These are phyloP conservation scores for Meloidogyne exigua DNA, from an alignment of 1,140 invertebrate genomes.

Conservation along the genomic window DNA sequence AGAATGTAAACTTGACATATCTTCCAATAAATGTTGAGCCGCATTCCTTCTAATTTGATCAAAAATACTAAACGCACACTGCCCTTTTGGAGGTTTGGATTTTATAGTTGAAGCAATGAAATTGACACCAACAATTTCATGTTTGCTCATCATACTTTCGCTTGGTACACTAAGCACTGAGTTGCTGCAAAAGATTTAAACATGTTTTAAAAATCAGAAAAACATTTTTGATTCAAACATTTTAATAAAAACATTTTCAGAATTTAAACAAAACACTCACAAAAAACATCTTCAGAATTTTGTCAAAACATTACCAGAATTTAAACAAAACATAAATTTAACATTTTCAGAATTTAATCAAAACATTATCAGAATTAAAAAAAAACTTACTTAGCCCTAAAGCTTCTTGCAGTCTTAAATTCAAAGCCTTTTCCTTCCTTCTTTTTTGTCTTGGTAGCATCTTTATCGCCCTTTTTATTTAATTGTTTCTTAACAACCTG, in stretches of 20 bases:
- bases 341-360: no score
- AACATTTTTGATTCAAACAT: no score
- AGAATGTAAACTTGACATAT: background rate
- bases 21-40: background rate
- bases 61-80: background rate
- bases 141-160: background rate
- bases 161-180: background rate
- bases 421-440: background rate
- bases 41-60: slow-evolving; percentile 2
- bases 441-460: background rate
- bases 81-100: background rate
- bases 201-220: no score
- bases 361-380: no score
- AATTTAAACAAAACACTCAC: no score
- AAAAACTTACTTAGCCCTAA: no score
- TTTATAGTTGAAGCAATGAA: background rate
- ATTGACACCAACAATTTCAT: background rate
- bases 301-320: no score
- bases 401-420: background rate
- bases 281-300: no score
- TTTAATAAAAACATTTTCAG: no score
- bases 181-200: background rate
- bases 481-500: background rate
- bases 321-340: no score
- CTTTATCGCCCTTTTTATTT: background rate